phyloP scores from a whole-genome alignment of 1,140 invertebrate genomes.

The Ceratina calcarata region DNA sequence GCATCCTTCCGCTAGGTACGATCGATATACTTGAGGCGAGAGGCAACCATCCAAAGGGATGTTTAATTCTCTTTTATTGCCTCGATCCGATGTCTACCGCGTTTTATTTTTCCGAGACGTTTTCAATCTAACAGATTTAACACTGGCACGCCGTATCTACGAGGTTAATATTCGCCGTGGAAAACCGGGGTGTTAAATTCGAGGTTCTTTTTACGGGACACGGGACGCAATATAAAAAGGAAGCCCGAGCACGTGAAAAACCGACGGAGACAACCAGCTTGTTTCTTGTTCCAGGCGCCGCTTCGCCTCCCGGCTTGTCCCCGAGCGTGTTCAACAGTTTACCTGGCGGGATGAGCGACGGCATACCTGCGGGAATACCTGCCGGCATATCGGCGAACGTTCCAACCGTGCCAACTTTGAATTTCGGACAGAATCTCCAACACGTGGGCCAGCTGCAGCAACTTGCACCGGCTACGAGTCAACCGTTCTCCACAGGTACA shows the following conservation, averaged over 20 bases:
- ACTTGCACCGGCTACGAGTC: conserved; percentile 37
- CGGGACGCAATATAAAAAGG: neutral
- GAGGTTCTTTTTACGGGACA: neutral
- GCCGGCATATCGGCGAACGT: conserved; percentile 37
- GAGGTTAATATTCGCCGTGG: neutral
- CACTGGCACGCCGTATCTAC: neutral
- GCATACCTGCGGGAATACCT: conserved; percentile 51
- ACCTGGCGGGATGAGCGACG: conserved; percentile 40
- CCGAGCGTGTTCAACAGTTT: conserved; percentile 44
- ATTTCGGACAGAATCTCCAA: conserved; percentile 56
- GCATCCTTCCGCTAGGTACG: conserved; percentile 35
- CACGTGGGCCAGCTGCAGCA: conserved; percentile 48
- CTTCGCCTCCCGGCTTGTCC: conserved; percentile 11
- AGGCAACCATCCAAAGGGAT: neutral
- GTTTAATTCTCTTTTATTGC: conserved; percentile 21
- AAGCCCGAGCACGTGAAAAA: too few relatives aligned
- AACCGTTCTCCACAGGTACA: conserved; percentile 59
- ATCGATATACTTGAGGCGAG: conserved; percentile 20
- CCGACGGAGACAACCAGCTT: too few relatives aligned
- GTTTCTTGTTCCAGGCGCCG: neutral
- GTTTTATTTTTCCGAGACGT: neutral
- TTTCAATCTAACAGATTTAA: neutral
- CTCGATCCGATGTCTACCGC: too few relatives aligned
- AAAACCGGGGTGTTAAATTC: neutral
- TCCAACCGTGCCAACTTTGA: conserved; percentile 59